A percentile compares a stretch with the other conserved stretches of the same genome.
These are phyloP conservation scores for Monopterus albus DNA, from an alignment of 2,113 vertebrate species.

Conservation along the genomic window DNA sequence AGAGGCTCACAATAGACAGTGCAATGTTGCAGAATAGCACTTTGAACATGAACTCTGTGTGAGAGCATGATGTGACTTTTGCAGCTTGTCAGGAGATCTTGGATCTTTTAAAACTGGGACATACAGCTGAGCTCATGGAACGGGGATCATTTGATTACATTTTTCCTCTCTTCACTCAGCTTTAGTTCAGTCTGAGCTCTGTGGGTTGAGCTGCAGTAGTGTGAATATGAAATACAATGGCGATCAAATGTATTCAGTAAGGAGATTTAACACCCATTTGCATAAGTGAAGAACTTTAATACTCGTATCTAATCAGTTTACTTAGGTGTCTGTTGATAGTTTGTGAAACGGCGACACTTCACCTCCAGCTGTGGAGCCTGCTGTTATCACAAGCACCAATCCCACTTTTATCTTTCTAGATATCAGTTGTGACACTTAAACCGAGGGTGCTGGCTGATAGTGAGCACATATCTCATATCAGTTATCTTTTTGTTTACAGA, in stretches of 20 bases:
- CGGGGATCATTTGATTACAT: conserved; percentile 12
- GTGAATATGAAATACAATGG: conserved; percentile 12
- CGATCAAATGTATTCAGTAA: neutral
- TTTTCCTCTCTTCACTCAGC: conserved; percentile 13
- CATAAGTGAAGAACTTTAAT: neutral
- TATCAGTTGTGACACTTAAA: no score
- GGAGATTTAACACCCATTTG: neutral
- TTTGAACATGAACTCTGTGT: conserved; percentile 49
- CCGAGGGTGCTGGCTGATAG: no score
- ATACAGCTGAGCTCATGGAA: no score
- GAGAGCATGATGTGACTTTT: conserved; percentile 52
- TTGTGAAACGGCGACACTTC: neutral
- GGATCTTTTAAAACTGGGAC: neutral
- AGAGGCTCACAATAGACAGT: conserved; percentile 34
- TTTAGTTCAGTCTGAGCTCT: conserved; percentile 3
- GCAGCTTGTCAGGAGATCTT: conserved; percentile 28
- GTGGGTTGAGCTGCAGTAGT: no score
- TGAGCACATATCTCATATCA: no score
- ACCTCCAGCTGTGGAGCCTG: no score
- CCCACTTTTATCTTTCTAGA: no score
- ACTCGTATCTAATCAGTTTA: neutral
- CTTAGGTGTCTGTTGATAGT: neutral
- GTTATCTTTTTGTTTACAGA: no score
- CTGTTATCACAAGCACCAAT: no score
- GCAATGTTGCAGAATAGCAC: conserved; percentile 19